A percentile compares a stretch with the other conserved stretches of the same genome.
phyloP scores from a whole-genome alignment of 2,113 vertebrate genomes.

The Forbesichthys agassizii region DNA sequence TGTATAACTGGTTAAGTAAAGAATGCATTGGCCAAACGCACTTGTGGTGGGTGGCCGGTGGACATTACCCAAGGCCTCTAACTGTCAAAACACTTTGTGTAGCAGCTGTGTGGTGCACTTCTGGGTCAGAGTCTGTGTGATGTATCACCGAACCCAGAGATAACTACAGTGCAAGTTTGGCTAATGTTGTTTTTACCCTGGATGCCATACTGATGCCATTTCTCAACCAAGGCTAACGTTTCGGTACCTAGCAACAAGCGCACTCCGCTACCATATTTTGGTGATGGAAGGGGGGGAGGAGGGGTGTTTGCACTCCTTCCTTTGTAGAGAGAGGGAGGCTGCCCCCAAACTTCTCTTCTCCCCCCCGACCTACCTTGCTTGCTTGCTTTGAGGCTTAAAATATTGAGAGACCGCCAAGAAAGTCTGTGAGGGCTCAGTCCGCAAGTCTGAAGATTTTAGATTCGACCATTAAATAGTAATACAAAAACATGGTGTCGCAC shows the following conservation, averaged over 20 bases:
- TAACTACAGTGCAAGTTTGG: slow-evolving; percentile 78
- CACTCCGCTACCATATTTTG: slow-evolving; percentile 34
- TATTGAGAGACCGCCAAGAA: slow-evolving; percentile 27
- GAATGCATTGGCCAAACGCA: slow-evolving; percentile 29
- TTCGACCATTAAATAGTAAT: slow-evolving; percentile 60
- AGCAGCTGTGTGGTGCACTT: slow-evolving; percentile 47
- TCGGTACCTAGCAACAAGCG: slow-evolving; percentile 55
- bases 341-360: not conserved
- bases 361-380: slow-evolving; percentile 13
- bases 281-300: slow-evolving; percentile 3
- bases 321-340: not conserved
- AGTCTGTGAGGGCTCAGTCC: slow-evolving; percentile 69
- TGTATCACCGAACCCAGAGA: slow-evolving; percentile 68
- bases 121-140: slow-evolving; percentile 48
- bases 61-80: slow-evolving; percentile 66
- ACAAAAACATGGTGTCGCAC: slow-evolving; percentile 64
- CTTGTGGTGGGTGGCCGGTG: slow-evolving; percentile 18
- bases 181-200: slow-evolving; percentile 69
- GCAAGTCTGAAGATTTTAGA: slow-evolving; percentile 65
- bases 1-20: slow-evolving; percentile 63
- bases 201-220: slow-evolving; percentile 62
- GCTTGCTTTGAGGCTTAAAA: slow-evolving; percentile 39
- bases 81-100: slow-evolving; percentile 55
- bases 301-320: not conserved
- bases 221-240: slow-evolving; percentile 56